phyloP scores from a whole-genome alignment of 2,113 vertebrate species.

The Conger conger region DNA sequence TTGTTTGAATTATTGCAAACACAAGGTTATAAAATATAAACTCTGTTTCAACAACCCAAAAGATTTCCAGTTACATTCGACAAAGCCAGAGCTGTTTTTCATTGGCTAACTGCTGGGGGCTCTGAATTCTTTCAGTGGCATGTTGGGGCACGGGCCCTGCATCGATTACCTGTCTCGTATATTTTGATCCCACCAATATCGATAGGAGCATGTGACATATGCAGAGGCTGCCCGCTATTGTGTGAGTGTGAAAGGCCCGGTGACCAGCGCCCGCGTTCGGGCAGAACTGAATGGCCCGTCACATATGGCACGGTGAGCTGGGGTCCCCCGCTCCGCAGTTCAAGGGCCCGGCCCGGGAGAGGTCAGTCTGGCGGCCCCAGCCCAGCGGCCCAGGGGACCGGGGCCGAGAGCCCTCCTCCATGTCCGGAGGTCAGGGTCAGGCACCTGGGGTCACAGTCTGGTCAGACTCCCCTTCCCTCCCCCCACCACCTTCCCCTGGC shows the following conservation, averaged over 20 bases:
- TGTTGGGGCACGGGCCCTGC: neutral
- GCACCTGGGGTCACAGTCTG: constrained; percentile 38
- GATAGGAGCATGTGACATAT: constrained; percentile 35
- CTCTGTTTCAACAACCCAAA: neutral
- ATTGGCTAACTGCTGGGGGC: neutral
- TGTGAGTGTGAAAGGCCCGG: constrained; percentile 12
- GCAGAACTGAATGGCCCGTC: constrained; percentile 11
- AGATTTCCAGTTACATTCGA: neutral
- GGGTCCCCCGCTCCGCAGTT: constrained; percentile 22
- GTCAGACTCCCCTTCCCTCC: constrained; percentile 2
- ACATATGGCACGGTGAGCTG: constrained; percentile 25
- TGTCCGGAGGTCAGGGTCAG: constrained; percentile 46
- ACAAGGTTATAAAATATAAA: neutral
- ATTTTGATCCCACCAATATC: constrained; percentile 13
- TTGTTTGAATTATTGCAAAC: neutral
- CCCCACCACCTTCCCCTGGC: too few species aligned
- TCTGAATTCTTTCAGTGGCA: neutral
- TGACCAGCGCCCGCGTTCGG: neutral
- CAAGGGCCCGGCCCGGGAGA: constrained; percentile 37
- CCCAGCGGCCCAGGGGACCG: constrained; percentile 19
- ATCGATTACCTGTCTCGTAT: neutral
- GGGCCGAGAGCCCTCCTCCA: constrained; percentile 18
- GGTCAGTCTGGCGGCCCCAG: constrained; percentile 46
- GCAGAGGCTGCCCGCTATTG: constrained; percentile 17
- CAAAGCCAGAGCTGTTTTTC: neutral